Conservation (phyloP, 64 coral and sea anemone genomes). For the Platygyra sinensis region DNA sequence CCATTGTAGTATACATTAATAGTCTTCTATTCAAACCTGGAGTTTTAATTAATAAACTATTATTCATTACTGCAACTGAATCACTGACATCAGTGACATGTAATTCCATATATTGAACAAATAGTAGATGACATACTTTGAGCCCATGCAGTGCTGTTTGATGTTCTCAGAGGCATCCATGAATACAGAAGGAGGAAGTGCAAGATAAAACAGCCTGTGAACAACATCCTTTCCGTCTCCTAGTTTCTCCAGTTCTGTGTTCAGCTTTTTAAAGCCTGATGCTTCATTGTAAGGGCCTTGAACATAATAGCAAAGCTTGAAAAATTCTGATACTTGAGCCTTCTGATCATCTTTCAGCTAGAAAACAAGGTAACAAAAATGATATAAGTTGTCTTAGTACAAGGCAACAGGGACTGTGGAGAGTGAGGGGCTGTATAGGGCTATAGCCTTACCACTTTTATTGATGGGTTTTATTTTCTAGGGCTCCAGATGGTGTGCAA, state of each 20-base stretch:
- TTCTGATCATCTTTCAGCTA: constrained; percentile 90
- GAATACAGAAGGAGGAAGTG: constrained; percentile 93
- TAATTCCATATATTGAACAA: too few relatives aligned
- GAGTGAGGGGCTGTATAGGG: too few relatives aligned
- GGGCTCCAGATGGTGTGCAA: too few relatives aligned
- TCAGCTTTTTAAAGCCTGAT: constrained; percentile 69
- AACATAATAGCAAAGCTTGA: constrained; percentile 82
- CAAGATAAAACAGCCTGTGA: constrained; percentile 91
- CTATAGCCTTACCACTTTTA: too few relatives aligned
- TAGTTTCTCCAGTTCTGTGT: constrained; percentile 71
- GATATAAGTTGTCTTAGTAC: too few relatives aligned
- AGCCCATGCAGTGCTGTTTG: constrained; percentile 73
- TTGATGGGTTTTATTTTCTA: too few relatives aligned
- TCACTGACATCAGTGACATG: too few relatives aligned
- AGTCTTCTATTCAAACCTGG: too few relatives aligned
- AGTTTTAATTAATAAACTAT: too few relatives aligned
- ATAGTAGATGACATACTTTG: constrained; percentile 68
- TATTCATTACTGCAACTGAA: too few relatives aligned
- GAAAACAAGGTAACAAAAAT: neutral
- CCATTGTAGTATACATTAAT: too few relatives aligned
- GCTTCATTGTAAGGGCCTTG: constrained; percentile 87
- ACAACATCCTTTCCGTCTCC: constrained; percentile 60
- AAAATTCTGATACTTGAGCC: constrained; percentile 67
- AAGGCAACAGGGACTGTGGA: too few relatives aligned
- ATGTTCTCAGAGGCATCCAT: constrained; percentile 88